Evolutionary conservation across 2,888 invertebrate species (phyloP), one percentile per base, ranked within the genome.

Genomic region (Dioctria rufipes): DNA sequence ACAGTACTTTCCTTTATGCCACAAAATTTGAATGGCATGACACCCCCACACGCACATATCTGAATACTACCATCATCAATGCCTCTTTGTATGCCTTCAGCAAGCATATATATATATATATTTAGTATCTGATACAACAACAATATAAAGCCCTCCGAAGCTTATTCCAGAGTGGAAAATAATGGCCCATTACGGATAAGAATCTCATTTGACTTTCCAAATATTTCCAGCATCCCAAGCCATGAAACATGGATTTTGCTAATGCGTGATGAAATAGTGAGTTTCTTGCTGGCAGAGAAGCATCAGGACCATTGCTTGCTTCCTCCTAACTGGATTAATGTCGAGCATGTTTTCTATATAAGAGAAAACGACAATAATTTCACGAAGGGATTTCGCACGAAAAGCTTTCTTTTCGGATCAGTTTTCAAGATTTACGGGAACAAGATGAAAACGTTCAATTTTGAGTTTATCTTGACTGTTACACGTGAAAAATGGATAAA

Each of bases 161-260:
- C 40, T 67, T 67, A 67, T 49, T 49, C 67, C 3, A 54, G 71
- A 54, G 51, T 71, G 71, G 54, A 75, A 75, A 60, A 75, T 75
- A 75, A 75, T 75, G 75, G 61, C 3, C 75, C 75, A 75, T 75
- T 75, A 75, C 60, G 75, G 75, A 75, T 75, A 75, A 46, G 60
- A 75, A 75, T 75, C 75, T 75, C 75, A 75, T 58, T 75, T 75
- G 75, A 61, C 75, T 60, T 75, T 75, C 75, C 75, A 58, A 60
- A 75, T 75, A 60, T 58, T 75, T 43, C 46, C 43, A 40, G 43
- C 43, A 60, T 58, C 46, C 39, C 58, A 25, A 25, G 75, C 58
- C 61, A 75, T 75, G 75, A 42, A 42, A 75, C 58, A 75, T 60
- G 75, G 75, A 60, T 75, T 43, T 42, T 58, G 25, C 61, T 75